A percentile compares a stretch with the other conserved stretches of the same genome.
Evolutionary conservation across 2,797 vertebrate species (phyloP).

Genomic region (Catamblyrhynchus diadema): DNA sequence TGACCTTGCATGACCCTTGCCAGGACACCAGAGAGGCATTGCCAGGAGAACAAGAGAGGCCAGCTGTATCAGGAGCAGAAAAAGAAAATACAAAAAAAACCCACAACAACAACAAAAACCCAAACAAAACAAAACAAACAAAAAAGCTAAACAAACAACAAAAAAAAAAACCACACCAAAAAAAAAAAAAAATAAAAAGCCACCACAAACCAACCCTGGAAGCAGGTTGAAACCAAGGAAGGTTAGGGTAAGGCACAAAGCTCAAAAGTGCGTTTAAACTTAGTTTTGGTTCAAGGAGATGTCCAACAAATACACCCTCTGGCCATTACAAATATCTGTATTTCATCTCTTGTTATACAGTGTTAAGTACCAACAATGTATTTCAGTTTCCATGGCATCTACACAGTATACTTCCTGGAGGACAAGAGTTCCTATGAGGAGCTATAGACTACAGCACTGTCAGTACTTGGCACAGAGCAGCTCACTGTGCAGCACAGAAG

Average conservation of each 20-base stretch:
- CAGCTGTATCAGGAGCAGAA: neutral
- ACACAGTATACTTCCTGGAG: neutral
- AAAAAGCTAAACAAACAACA: no score
- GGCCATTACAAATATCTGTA: neutral
- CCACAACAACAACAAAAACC: neutral
- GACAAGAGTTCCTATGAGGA: neutral
- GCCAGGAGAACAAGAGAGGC: neutral
- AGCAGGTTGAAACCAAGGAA: neutral
- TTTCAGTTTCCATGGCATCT: slow-evolving; percentile 13
- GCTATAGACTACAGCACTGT: neutral
- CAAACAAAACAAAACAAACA: neutral
- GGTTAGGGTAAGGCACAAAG: neutral
- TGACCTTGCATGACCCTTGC: neutral
- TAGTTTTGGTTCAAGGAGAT: neutral
- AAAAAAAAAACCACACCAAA: neutral
- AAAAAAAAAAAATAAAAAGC: neutral
- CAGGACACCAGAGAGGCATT: neutral
- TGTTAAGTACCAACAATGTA: neutral
- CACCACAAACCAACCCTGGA: fast-evolving
- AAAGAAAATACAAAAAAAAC: neutral
- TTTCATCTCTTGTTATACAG: neutral
- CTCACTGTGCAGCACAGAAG: neutral
- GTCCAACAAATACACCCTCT: neutral
- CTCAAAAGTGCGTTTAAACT: neutral
- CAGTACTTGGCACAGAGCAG: neutral